Base-by-base conservation (phyloP, 2,888 invertebrate genomes). In the Cephus pulcher region DNA sequence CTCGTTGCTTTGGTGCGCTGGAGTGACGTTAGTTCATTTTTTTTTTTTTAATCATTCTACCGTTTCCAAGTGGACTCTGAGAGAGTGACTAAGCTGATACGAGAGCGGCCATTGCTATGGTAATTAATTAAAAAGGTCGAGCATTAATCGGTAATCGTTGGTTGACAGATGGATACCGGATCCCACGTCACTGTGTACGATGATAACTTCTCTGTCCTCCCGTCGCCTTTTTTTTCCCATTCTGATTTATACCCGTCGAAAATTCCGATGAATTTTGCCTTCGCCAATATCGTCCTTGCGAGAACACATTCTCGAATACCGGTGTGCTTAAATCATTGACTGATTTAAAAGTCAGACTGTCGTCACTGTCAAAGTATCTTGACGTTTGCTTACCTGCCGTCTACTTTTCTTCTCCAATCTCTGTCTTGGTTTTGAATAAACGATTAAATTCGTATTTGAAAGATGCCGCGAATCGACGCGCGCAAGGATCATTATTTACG, bases 51-150 rank as follows among this genome's bases (percentile, higher is more conserved):
- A 32, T 34, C 71, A 34, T 71, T 33, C 71, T 32, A 32, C 33
- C 71, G 71, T 33, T 23, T 3, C 56, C 56, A 56, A 56, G 56
- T 23, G 56, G 56, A 56, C 77, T 78, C 76, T 79, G 33, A 37
- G 77, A 69, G 78, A 35, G 77, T 82, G 82, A 85, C 78, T 85
- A 82, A 84, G 75, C 69, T 78, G 74, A 79, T 80, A 73, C 82
- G 80, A 80, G 34, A 76, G 80, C 77, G 56, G 75, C 56, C 76
- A 73, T 81, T 77, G 73, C 78, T 83, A 84, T 85, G 82, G 75
- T 84, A 84, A 84, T 84, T 81, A 82, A 84, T 81, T 83, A 71
- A 79, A 81, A 82, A 85, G 81, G 80, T 35, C 73, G 70, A 71
- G 30, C 23, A 23, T 30, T 68, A 56, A 11, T 34, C n/a, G 32